Conservation (phyloP, 2,888 invertebrate genomes). For the Diaphora mendica region DNA sequence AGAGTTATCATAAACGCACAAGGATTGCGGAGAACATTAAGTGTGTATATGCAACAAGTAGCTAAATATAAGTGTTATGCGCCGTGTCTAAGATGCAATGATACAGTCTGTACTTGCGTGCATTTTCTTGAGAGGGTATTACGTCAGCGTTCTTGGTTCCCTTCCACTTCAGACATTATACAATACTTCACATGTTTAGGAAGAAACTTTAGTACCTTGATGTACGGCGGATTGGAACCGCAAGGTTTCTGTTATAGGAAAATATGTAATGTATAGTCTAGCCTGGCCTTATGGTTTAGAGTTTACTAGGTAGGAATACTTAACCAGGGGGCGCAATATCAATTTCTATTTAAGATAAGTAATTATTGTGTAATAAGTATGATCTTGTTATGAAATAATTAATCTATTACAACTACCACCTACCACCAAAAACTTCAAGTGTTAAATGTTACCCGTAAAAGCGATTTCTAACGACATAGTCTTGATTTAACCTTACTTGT, state of each 20-base stretch:
- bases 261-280: background rate
- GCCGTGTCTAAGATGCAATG: background rate
- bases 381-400: no score
- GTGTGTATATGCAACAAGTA: background rate
- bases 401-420: no score
- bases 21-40: no score
- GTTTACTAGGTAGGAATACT: no score
- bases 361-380: no score
- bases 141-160: constrained; percentile 16
- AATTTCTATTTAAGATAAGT: no score
- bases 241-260: background rate
- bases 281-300: no score
- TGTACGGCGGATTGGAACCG: background rate
- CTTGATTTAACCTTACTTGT: background rate
- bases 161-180: background rate
- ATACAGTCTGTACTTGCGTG: constrained; percentile 8
- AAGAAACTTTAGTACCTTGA: background rate
- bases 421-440: no score
- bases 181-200: background rate
- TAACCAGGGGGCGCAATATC: no score
- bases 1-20: no score
- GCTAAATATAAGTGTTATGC: background rate
- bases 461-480: background rate
- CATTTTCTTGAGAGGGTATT: constrained; percentile 6
- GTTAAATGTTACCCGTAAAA: no score